These are phyloP conservation scores for Antitype chi DNA, from an alignment of 2,888 invertebrate species.

Conservation along the genomic window DNA sequence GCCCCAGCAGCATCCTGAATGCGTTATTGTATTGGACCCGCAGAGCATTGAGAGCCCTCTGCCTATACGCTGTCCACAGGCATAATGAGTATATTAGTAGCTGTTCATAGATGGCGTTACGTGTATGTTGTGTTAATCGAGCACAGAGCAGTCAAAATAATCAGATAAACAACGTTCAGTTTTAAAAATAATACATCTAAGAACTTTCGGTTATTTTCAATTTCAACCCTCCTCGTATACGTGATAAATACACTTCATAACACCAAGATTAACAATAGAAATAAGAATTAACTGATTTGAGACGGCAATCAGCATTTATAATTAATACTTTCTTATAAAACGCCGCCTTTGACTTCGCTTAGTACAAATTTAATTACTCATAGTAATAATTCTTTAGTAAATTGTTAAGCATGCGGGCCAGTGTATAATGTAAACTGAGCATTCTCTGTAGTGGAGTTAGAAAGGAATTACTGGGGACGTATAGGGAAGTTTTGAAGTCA, in stretches of 20 bases:
- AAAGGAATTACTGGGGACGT: slow-evolving; percentile 24
- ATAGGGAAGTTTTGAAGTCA: slow-evolving; percentile 4
- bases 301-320: slow-evolving; percentile 57
- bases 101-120: background rate
- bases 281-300: slow-evolving; percentile 31
- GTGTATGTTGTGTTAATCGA: background rate
- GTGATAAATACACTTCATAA: slow-evolving; percentile 31
- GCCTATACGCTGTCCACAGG: no score
- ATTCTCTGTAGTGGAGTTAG: slow-evolving; percentile 42
- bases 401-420: slow-evolving; percentile 52
- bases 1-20: no score
- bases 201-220: slow-evolving; percentile 23
- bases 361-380: slow-evolving; percentile 62
- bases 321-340: slow-evolving; percentile 55
- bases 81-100: background rate
- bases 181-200: background rate
- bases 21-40: no score
- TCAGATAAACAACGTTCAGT: background rate
- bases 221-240: background rate
- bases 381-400: slow-evolving; percentile 59
- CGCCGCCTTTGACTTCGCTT: slow-evolving; percentile 63
- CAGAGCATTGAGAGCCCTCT: no score
- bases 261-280: slow-evolving; percentile 31
- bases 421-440: slow-evolving; percentile 64
- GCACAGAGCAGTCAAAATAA: slow-evolving; percentile 16